Evolutionary conservation across 2,888 invertebrate species (phyloP), one percentile per base, ranked within the genome.

Genomic region (Coenonympha glycerion): DNA sequence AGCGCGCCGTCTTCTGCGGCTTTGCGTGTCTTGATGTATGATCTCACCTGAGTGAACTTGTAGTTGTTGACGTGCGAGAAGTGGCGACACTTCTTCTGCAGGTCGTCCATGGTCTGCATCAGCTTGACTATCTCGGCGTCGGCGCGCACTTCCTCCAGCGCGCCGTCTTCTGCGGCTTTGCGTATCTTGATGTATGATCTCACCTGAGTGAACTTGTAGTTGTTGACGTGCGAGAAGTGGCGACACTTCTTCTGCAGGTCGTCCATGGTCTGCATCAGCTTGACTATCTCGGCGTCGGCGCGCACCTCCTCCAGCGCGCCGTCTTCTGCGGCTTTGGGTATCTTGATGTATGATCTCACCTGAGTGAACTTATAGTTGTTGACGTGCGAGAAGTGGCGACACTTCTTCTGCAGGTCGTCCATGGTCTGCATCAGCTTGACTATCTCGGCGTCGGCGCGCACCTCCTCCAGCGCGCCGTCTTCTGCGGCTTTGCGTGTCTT

Each of bases 211-310:
- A 85, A 93, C 65, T 91, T 92, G 52, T 88, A 89, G 61, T 92
- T 89, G 66, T 93, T 93, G 1, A 83, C 84, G 16, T 78, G 75
- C 0, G 92, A 88, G 62, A 94, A 92, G 61, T 90, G 90, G 53
- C 89, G 81, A 0, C 92, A 90, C 67, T 94, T 94, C n/a, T 86
- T 82, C 66, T 93, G 91, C 42, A 93, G 79, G 13, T 93, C 92
- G 2, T 88, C 77, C 76, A 94, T 92, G 52, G 88, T 89, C 56
- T 89, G 87, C 65, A 92, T 91, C 36, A 93, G 72, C 62, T 91
- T 91, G 2, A 88, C 76, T 1, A 94, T 91, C 65, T 95, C 94
- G 0, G 89, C 84, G 0, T 90, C 90, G 1, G 95, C 85, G 64
- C 90, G 91, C 6, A 89, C 77, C 59, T 93, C 92, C 64, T 93